Conservation (phyloP, 2,797 vertebrate genomes). For the Anomalospiza imberbis region DNA sequence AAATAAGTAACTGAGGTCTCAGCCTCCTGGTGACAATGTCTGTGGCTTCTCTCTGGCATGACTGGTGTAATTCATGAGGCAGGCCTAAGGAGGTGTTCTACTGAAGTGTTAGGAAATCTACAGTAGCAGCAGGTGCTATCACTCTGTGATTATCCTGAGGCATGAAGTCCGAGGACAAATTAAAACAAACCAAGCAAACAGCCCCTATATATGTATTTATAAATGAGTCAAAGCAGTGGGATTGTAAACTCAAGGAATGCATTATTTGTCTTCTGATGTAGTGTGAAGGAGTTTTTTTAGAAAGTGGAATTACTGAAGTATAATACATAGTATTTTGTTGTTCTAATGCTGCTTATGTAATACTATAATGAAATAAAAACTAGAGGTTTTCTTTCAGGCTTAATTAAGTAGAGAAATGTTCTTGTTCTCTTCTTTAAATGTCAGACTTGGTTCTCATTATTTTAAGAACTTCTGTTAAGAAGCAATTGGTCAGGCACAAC, state of each 20-base stretch:
- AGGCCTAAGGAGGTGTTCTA: not conserved
- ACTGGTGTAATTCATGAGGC: not conserved
- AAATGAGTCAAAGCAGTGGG: too few relatives aligned
- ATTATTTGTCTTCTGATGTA: too few relatives aligned
- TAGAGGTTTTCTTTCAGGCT: too few relatives aligned
- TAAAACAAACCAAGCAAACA: not conserved
- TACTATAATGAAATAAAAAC: too few relatives aligned
- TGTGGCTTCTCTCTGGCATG: not conserved
- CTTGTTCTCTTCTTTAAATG: slow-evolving; percentile 12
- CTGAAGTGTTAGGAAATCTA: not conserved
- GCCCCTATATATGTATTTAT: too few relatives aligned
- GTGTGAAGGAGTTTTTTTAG: too few relatives aligned
- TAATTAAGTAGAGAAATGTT: too few relatives aligned
- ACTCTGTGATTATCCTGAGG: not conserved
- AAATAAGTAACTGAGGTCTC: accelerated
- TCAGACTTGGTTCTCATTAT: slow-evolving; percentile 4
- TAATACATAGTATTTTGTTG: too few relatives aligned
- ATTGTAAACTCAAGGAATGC: too few relatives aligned
- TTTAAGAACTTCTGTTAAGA: not conserved
- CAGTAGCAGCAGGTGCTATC: not conserved
- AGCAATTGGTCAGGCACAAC: slow-evolving; percentile 1
- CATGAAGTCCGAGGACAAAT: not conserved
- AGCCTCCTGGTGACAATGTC: not conserved
- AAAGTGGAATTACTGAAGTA: too few relatives aligned
- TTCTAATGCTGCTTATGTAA: too few relatives aligned